Evolutionary conservation across 2,888 invertebrate species (phyloP).

Genomic region (Cynaeus angustus): DNA sequence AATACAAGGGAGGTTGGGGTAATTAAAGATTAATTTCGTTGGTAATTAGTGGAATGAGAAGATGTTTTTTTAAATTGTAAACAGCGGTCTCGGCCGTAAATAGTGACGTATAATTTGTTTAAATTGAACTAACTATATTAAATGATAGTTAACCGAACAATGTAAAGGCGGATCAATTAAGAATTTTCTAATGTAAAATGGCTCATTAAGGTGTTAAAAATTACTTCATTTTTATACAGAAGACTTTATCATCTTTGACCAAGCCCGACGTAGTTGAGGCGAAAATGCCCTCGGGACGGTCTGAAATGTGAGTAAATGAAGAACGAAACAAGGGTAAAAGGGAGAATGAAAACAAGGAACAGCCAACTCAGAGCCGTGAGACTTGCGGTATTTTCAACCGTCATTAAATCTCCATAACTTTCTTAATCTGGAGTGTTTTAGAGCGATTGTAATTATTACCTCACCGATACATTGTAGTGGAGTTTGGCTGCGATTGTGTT

Average conservation of each 20-base stretch:
- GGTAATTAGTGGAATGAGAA: conserved; percentile 42
- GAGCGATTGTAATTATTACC: conserved; percentile 58
- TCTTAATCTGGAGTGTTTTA: conserved; percentile 60
- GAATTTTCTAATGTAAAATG: conserved; percentile 33
- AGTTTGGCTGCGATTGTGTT: conserved; percentile 54
- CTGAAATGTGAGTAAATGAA: conserved; percentile 59
- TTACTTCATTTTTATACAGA: conserved; percentile 25
- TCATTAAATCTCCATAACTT: conserved; percentile 62
- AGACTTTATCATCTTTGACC: conserved; percentile 46
- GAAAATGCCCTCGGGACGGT: conserved; percentile 49
- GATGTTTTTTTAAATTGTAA: conserved; percentile 42
- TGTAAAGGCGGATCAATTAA: neutral
- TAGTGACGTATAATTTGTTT: conserved; percentile 43
- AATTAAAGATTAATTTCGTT: conserved; percentile 42
- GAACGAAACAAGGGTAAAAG: conserved; percentile 57
- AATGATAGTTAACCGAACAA: conserved; percentile 41
- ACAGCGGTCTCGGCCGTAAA: conserved; percentile 10
- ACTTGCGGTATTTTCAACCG: conserved; percentile 57
- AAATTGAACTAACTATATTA: conserved; percentile 44
- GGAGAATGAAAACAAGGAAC: conserved; percentile 60
- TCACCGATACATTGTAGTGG: conserved; percentile 55
- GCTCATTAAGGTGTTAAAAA: conserved; percentile 42
- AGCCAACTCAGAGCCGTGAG: conserved; percentile 50
- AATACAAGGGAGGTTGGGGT: conserved; percentile 17
- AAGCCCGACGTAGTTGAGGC: conserved; percentile 46